Conservation (phyloP, 2,113 vertebrate genomes). For the Phalacrocorax brasilianus region DNA sequence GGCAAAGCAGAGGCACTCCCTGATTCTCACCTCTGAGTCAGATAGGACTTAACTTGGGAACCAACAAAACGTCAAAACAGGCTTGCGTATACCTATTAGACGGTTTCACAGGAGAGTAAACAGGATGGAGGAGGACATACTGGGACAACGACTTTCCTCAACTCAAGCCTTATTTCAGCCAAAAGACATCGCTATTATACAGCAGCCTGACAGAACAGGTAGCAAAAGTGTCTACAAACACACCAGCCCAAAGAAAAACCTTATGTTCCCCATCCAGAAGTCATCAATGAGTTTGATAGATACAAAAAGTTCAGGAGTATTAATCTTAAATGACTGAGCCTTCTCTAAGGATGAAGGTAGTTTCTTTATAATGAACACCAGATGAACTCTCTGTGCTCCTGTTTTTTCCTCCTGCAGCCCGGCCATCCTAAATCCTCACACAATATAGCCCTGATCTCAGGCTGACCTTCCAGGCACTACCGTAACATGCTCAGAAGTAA, state of each 20-base stretch:
- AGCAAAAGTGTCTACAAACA: neutral
- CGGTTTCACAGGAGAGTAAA: neutral
- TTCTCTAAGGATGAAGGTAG: neutral
- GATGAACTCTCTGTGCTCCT: neutral
- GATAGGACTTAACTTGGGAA: neutral
- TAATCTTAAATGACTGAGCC: neutral
- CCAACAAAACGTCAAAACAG: neutral
- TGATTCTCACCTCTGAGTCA: neutral
- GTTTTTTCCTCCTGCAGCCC: neutral
- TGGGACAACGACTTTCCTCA: neutral
- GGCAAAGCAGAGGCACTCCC: neutral
- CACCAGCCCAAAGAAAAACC: neutral
- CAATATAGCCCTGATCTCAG: neutral
- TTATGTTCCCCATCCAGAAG: neutral
- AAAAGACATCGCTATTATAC: neutral
- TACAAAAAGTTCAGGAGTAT: neutral
- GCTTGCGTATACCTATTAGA: neutral
- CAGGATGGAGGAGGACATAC: neutral
- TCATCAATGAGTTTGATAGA: neutral
- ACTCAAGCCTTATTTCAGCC: neutral
- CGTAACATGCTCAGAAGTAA: fast-evolving
- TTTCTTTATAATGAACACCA: neutral
- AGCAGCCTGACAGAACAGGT: neutral
- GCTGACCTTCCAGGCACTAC: neutral
- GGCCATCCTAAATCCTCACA: neutral